Percentiles rank a stretch among this genome's conserved stretches.
Evolutionary conservation across 1,140 invertebrate genomes (phyloP).

Genomic region (Ridgeia piscesae): DNA sequence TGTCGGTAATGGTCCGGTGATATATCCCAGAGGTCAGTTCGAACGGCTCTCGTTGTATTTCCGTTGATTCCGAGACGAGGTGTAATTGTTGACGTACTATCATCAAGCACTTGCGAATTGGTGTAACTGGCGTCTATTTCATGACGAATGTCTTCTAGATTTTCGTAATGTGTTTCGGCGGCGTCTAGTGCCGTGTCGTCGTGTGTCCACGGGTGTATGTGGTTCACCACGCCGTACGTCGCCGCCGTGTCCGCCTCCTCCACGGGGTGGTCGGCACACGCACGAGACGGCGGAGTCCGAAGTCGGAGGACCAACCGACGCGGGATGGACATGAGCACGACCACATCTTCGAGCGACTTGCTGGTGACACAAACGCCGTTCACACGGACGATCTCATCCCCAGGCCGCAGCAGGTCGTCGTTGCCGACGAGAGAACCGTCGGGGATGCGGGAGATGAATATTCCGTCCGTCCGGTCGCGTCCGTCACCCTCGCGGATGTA

Average conservation of each 20-base stretch:
- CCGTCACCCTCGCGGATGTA: constrained; percentile 98
- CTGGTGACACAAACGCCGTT: constrained; percentile 95
- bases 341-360: constrained; percentile 97
- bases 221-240: neutral
- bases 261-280: too few relatives aligned
- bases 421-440: constrained; percentile 76
- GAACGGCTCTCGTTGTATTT: too few relatives aligned
- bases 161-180: neutral
- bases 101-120: neutral
- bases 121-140: neutral
- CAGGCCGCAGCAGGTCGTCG: constrained; percentile 92
- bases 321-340: constrained; percentile 99
- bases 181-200: neutral
- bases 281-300: constrained; percentile 53
- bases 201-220: neutral
- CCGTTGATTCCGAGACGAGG: too few relatives aligned
- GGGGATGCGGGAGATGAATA: constrained; percentile 98
- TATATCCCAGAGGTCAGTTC: too few relatives aligned
- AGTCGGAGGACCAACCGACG: constrained; percentile 90
- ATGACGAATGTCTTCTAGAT: neutral
- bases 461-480: constrained; percentile 86
- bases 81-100: too few relatives aligned
- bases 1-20: too few relatives aligned
- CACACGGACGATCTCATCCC: constrained; percentile 96
- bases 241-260: neutral